Base-by-base conservation (phyloP, 2,888 invertebrate species). In the Phymatocera aterrima region DNA sequence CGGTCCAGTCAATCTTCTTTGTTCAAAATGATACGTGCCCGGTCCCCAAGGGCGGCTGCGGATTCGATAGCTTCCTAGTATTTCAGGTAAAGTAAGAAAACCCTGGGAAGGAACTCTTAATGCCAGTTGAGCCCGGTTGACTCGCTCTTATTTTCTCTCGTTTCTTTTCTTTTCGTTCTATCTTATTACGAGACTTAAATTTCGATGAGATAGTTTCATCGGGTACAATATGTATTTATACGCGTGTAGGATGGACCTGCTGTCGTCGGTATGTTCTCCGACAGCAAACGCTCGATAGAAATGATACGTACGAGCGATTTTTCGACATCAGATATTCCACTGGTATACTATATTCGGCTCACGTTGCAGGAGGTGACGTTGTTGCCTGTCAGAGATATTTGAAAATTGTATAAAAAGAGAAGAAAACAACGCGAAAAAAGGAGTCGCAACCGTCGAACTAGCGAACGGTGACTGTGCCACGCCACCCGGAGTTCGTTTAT, bases 1-100 rank as follows among this genome's bases (percentile, higher is more conserved):
- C 12, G 68, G 68, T 43, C 12, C 68, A 68, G 68, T 68, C 43
- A 46, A 68, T 68, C 43, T 68, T 68, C 68, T 68, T 68, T 68
- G 68, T 24, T 46, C 46, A 43, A 43, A 68, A 68, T 68, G 43
- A 68, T 68, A 68, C 65, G 65, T 68, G 65, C 65, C 43, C 43
- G 65, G 43, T n/a, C 65, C 43, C 40, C 43, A 10, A 34, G 65
- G 43, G 40, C 12, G 40, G 5, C 65, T 15, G 18, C 40, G 43
- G 46, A 43, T 68, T 68, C 43, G 68, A 46, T 68, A 68, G 40
- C 46, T 68, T n/a, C 46, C 24, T 68, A 24, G 40, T 24, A 43
- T 43, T 46, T 37, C 64, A 34, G 10, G 64, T 64, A 64, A 21
- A 37, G 61, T 10, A 37, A 37, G 34, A 12, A 37, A 15, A 18